phyloP scores from a whole-genome alignment of 2,888 invertebrate genomes.

The Apotomis turbidana region DNA sequence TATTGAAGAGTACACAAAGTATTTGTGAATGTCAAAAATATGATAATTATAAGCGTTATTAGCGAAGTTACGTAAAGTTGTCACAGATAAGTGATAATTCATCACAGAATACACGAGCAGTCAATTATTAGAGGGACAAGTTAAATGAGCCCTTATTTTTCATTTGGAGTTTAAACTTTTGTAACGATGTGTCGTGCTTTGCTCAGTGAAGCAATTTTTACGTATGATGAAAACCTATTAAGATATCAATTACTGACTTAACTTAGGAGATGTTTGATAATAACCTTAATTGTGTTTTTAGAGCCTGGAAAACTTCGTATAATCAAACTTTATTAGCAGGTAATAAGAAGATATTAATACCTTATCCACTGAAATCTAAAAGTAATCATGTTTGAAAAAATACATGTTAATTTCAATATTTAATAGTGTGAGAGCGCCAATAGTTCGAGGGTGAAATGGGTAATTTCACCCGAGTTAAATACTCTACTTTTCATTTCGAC shows the following conservation, averaged over 20 bases:
- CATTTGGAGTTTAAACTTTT: slow-evolving; percentile 30
- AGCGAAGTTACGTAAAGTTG: slow-evolving; percentile 38
- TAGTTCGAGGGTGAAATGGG: too few species aligned
- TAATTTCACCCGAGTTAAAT: too few species aligned
- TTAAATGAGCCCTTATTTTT: slow-evolving; percentile 33
- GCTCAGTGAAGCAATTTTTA: slow-evolving; percentile 1
- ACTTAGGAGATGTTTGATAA: too few species aligned
- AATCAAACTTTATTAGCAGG: too few species aligned
- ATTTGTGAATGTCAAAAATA: slow-evolving; percentile 39
- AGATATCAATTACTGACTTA: slow-evolving; percentile 14
- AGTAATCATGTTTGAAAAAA: too few species aligned
- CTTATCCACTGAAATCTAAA: too few species aligned
- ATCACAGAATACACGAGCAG: slow-evolving; percentile 11
- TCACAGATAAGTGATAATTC: slow-evolving; percentile 35
- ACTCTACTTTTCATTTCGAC: too few species aligned
- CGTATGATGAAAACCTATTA: slow-evolving; percentile 7
- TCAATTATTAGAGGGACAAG: slow-evolving; percentile 7
- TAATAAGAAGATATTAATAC: too few species aligned
- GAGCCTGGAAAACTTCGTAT: too few species aligned
- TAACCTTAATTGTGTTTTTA: too few species aligned
- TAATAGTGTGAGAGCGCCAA: too few species aligned
- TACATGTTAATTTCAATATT: too few species aligned
- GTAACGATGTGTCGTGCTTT: slow-evolving; percentile 24
- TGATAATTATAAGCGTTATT: slow-evolving; percentile 38
- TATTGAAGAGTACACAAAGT: slow-evolving; percentile 21